These are phyloP conservation scores for Epirrhoe tristata DNA, from an alignment of 2,888 invertebrate species.

Conservation along the genomic window DNA sequence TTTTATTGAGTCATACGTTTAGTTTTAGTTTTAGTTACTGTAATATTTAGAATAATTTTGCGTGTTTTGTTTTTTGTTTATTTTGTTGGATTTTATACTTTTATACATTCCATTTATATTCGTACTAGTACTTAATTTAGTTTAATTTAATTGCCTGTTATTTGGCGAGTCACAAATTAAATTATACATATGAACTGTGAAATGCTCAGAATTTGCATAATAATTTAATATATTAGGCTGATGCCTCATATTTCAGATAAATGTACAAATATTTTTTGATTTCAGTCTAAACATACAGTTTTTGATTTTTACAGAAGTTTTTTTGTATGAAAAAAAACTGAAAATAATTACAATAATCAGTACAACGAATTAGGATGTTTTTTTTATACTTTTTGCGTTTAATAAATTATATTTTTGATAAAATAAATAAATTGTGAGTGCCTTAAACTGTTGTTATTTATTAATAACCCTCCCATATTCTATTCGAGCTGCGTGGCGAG, in stretches of 20 bases:
- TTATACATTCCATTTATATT: conserved; percentile 69
- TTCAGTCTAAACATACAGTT: neutral
- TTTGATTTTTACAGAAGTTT: neutral
- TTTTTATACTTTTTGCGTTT: conserved; percentile 71
- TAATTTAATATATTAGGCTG: conserved; percentile 16
- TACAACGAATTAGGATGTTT: conserved; percentile 67
- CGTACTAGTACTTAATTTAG: conserved; percentile 43
- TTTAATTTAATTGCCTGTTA: conserved; percentile 20
- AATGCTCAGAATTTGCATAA: conserved; percentile 9
- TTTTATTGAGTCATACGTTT: conserved; percentile 78
- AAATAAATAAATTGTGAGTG: conserved; percentile 74
- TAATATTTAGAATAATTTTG: conserved; percentile 53
- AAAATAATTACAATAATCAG: conserved; percentile 44
- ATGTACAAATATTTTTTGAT: neutral
- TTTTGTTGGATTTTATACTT: conserved; percentile 73
- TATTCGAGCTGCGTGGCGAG: no score
- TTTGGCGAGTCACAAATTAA: conserved; percentile 14
- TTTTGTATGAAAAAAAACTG: neutral
- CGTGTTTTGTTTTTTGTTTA: conserved; percentile 73
- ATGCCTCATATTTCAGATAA: conserved; percentile 5
- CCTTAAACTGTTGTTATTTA: conserved; percentile 63
- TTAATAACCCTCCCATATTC: neutral
- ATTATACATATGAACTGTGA: conserved; percentile 9
- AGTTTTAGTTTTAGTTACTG: conserved; percentile 48
- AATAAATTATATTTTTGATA: conserved; percentile 77